phyloP scores from a whole-genome alignment of 1,140 invertebrate genomes.

The Pristionchus pacificus region DNA sequence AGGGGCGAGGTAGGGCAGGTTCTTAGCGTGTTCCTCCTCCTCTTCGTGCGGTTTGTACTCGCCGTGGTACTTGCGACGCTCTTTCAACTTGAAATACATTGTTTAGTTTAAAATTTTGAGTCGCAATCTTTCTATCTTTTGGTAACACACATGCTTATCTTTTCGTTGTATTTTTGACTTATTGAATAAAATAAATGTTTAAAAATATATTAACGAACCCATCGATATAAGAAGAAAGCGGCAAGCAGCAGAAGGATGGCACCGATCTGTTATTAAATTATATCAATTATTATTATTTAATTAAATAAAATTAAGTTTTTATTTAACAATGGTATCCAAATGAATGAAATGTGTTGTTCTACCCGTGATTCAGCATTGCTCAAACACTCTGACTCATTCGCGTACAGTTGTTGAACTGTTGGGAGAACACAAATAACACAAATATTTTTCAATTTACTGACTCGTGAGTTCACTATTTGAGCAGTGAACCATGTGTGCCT shows the following conservation, averaged over 20 bases:
- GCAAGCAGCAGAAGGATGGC: constrained; percentile 32
- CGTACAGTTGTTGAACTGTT: not conserved
- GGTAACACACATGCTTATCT: not conserved
- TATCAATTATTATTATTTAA: constrained; percentile 2
- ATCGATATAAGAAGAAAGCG: constrained; percentile 36
- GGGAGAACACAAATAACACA: constrained; percentile 7
- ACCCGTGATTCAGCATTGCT: constrained; percentile 1
- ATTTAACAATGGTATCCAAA: constrained; percentile 11
- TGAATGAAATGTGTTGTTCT: constrained; percentile 2
- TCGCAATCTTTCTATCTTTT: too few species aligned
- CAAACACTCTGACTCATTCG: not conserved
- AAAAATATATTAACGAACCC: constrained; percentile 16
- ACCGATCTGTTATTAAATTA: constrained; percentile 35
- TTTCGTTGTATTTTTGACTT: too few species aligned
- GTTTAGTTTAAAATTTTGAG: constrained; percentile 12
- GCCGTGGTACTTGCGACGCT: constrained; percentile 39
- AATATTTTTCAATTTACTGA: too few species aligned
- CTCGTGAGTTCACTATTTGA: not conserved
- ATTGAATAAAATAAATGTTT: too few species aligned
- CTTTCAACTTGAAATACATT: constrained; percentile 8
- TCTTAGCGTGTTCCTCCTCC: constrained; percentile 50
- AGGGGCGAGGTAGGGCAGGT: constrained; percentile 50
- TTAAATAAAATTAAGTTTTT: constrained; percentile 4
- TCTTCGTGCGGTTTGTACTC: constrained; percentile 54
- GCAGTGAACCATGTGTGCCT: too few species aligned